A percentile compares a stretch with the other conserved stretches of the same genome.
Conservation (phyloP, 2,797 vertebrate genomes). For the Dryobates pubescens region DNA sequence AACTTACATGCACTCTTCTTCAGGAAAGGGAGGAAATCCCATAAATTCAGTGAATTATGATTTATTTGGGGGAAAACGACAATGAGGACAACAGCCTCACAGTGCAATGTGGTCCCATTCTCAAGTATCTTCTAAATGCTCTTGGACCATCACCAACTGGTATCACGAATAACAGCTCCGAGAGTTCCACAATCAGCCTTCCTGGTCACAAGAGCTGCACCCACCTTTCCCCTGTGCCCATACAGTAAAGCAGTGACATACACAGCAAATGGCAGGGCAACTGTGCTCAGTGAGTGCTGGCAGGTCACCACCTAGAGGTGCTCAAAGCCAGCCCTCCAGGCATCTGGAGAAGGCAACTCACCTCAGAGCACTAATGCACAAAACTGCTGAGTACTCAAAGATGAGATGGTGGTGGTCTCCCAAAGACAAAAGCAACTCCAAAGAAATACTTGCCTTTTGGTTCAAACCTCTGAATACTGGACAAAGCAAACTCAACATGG, state of each 20-base stretch:
- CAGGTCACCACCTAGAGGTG: conserved; percentile 23
- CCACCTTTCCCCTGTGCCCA: accelerated
- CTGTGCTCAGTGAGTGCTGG: background rate
- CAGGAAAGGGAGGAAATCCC: background rate
- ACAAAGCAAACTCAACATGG: background rate
- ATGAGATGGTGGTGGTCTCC: background rate
- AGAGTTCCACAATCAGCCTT: background rate
- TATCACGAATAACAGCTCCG: accelerated
- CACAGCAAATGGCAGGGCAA: background rate
- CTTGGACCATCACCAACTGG: background rate
- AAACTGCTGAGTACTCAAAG: background rate
- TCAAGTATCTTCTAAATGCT: background rate
- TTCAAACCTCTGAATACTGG: background rate
- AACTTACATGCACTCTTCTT: background rate
- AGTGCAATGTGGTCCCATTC: background rate
- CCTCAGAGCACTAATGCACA: background rate
- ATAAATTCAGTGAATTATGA: background rate
- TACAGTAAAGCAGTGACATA: background rate
- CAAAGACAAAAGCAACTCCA: background rate
- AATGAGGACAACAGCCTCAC: background rate
- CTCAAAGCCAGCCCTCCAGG: conserved; percentile 5
- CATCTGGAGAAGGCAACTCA: background rate
- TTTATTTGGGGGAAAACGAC: background rate
- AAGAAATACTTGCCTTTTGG: background rate
- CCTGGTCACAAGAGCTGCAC: background rate